A percentile compares a stretch with the other conserved stretches of the same genome.
phyloP scores from a whole-genome alignment of 2,113 vertebrate genomes.

The Campylomormyrus tamandua region DNA sequence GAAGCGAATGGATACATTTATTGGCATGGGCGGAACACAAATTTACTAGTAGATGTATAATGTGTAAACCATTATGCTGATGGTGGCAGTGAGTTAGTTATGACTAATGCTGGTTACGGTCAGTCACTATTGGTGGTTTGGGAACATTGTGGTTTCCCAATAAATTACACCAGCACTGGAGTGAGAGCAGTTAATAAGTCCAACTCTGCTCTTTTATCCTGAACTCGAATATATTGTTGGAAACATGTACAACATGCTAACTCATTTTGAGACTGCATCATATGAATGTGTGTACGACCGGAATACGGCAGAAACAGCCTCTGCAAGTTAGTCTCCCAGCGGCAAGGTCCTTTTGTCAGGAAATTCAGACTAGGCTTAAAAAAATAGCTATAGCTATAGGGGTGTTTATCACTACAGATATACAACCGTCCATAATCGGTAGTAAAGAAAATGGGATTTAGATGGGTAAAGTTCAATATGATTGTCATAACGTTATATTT shows the following conservation, averaged over 20 bases:
- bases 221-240: background rate
- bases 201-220: background rate
- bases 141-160: background rate
- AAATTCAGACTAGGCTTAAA: background rate
- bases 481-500: background rate
- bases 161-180: background rate
- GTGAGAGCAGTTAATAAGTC: background rate
- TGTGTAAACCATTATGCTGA: background rate
- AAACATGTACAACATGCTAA: background rate
- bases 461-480: background rate
- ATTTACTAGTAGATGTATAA: background rate
- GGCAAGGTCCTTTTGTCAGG: background rate
- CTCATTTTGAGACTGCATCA: background rate
- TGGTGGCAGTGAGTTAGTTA: background rate
- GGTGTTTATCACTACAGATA: background rate
- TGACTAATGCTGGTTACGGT: background rate
- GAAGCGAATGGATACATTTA: background rate
- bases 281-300: background rate
- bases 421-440: background rate
- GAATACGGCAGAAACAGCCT: background rate
- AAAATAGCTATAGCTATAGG: background rate
- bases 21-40: background rate
- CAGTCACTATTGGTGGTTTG: background rate
- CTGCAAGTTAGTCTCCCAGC: background rate
- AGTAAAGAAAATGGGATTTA: background rate